Evolutionary conservation across 2,797 vertebrate species (phyloP), one percentile per base, ranked within the genome.

Genomic region (Pseudotriccus pelzelni): DNA sequence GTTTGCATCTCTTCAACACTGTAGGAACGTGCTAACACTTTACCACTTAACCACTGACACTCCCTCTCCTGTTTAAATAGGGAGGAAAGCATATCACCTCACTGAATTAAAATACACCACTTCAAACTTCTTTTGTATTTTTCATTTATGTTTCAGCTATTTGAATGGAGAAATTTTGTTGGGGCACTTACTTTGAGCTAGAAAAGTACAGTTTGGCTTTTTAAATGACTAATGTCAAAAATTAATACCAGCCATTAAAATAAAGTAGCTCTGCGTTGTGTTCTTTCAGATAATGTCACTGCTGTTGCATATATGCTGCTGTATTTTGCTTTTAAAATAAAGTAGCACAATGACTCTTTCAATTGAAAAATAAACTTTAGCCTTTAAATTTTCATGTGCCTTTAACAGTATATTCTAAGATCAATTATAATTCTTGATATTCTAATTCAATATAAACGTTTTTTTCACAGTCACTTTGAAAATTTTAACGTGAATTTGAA

Each of bases 171-270:
- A 76, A 92, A 47, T 30, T 94, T 87, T 96, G 30, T 44, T 52
- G 21, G 28, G 32, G 28, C 39, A 93, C 34, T 81, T 82, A 67
- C 23, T 46, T 77, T 90, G 73, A 89, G 46, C 30, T 77, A 32
- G 41, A 49, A 88, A 87, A 36, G 24, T 41, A 89, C 4, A 43
- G 17, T 81, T 75, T 78, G 43, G n/a, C 21, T 88, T 94, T 96
- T 88, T 52, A 94, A 91, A 89, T 46, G 37, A 36, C 37, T 89
- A 55, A 90, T 64, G 50, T 72, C 44, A 55, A 91, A 88, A 96
- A 87, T 83, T 37, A 96, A 1, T 83, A 96, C 82, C 36, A 53
- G 5, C 7, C 53, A 52, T 93, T 93, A 90, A 75, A 75, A 62
- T 77, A 87, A 95, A 92, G 73, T 60, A 96, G 46, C n/a, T 83